Evolutionary conservation across 1,140 invertebrate genomes (phyloP).

Genomic region (Drosophila tropicalis): DNA sequence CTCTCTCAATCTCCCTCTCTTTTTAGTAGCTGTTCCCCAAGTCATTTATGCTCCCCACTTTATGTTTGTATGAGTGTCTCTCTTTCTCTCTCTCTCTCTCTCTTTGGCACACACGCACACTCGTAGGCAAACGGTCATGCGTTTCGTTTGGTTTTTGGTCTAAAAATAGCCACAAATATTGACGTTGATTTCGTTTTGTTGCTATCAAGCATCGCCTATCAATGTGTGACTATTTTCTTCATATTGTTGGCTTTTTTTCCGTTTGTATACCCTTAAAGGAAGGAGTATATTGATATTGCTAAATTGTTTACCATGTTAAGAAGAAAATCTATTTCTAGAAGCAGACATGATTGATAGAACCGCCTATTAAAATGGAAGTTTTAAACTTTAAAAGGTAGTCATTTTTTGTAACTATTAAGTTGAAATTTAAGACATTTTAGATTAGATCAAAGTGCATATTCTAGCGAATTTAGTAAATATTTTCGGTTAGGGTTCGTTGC

Average conservation of each 20-base stretch:
- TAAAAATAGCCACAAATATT: conserved; percentile 82
- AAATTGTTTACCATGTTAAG: not conserved
- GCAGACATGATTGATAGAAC: no score
- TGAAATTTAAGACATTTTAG: no score
- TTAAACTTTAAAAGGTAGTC: no score
- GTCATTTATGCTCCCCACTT: conserved; percentile 4
- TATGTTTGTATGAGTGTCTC: not conserved
- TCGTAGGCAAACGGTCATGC: conserved; percentile 57
- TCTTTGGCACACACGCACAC: conserved; percentile 28
- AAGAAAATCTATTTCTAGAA: no score
- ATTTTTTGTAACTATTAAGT: no score
- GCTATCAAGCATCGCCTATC: conserved; percentile 78
- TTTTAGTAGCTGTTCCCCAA: not conserved
- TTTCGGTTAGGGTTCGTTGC: no score
- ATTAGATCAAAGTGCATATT: no score
- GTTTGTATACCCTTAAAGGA: not conserved
- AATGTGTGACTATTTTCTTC: conserved; percentile 68
- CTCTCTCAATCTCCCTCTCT: not conserved
- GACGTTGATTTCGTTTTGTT: conserved; percentile 72
- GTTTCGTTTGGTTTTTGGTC: conserved; percentile 70
- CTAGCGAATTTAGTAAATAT: no score
- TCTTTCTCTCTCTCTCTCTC: conserved; percentile 20
- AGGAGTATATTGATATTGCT: not conserved
- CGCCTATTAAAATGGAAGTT: no score
- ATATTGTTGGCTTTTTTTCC: conserved; percentile 34